A percentile compares a stretch with the other conserved stretches of the same genome.
phyloP scores from a whole-genome alignment of 2,797 vertebrate genomes.

The Nyctalus aviator region DNA sequence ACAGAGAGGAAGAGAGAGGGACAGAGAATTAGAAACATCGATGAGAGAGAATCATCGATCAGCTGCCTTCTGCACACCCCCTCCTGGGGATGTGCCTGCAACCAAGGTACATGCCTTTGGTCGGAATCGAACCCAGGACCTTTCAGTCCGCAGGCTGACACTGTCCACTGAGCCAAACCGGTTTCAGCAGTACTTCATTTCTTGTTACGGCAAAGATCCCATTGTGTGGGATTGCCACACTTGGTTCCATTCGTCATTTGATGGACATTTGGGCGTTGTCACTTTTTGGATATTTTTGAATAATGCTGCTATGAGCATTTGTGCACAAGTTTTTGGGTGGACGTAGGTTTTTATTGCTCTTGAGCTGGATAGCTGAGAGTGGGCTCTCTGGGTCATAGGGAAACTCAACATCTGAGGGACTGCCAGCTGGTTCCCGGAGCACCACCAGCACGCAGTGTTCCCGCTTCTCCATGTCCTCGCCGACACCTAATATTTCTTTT shows the following conservation, averaged over 20 bases:
- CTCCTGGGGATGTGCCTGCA: too few relatives aligned
- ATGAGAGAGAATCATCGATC: too few relatives aligned
- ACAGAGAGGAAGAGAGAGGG: too few relatives aligned
- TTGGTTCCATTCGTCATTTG: background rate
- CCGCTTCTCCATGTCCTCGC: background rate
- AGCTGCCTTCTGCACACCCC: too few relatives aligned
- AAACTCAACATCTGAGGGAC: background rate
- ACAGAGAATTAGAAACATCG: too few relatives aligned
- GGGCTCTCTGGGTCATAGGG: background rate
- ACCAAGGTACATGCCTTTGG: too few relatives aligned
- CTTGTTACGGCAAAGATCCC: background rate
- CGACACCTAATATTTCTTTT: background rate
- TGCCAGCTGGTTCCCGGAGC: background rate
- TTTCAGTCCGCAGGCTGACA: too few relatives aligned
- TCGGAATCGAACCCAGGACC: too few relatives aligned
- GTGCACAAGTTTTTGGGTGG: background rate
- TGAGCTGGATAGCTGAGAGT: background rate
- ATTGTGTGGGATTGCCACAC: background rate
- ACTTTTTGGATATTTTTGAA: background rate
- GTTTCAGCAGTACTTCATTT: background rate
- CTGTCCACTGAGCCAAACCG: too few relatives aligned
- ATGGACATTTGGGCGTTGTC: background rate
- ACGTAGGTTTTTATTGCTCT: background rate
- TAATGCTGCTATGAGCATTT: background rate
- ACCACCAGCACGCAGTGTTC: too few relatives aligned